Base-by-base conservation (phyloP, 2,113 vertebrate genomes). In the Eidolon helvum region DNA sequence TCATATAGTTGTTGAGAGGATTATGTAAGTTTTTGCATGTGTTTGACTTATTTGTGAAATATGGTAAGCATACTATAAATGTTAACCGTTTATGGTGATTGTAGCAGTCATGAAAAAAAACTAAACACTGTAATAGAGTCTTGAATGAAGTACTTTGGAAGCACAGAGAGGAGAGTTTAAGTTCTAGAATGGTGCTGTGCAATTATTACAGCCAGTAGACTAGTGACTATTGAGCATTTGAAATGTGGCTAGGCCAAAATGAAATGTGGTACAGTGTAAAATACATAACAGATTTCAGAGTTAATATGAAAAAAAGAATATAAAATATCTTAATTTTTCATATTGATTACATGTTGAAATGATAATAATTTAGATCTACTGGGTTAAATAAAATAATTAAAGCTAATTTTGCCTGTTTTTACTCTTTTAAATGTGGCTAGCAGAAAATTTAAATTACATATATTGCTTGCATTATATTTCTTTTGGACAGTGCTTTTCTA, bases 321-420 rank as follows among this genome's bases (percentile, higher is more conserved):
- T 33, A 61, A 69, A 55, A 53, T 63, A 87, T 57, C 30, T 26
- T 93, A 77, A 92, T 71, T 86, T 91, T 94, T 93, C 68, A 69
- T 84, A 85, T 84, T 94, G 57, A 50, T 87, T 72, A 65, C 40
- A 65, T 89, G 77, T 87, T 77, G 45, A 87, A 78, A 83, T 92
- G 40, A 89, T 53, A 72, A 69, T 57, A 61, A 68, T 87, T 90
- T 83, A 35, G 50, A 24, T 78, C 16, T 71, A 91, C 68, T 92
- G 10, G 38, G 10, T 40, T 77, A 68, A 65, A 22, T 69, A 75
- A 90, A 65, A 55, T 61, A 66, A 35, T 82, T 82, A 84, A 77
- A 57, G 78, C 63, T 78, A 74, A 79, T 88, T 78, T 91, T 33
- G 75, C 30, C 45, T 74, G 18, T 59, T 86, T 82, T 91, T 82